Evolutionary conservation across 2,888 invertebrate species (phyloP), one percentile per base, ranked within the genome.

Genomic region (Tortricodes alternella): DNA sequence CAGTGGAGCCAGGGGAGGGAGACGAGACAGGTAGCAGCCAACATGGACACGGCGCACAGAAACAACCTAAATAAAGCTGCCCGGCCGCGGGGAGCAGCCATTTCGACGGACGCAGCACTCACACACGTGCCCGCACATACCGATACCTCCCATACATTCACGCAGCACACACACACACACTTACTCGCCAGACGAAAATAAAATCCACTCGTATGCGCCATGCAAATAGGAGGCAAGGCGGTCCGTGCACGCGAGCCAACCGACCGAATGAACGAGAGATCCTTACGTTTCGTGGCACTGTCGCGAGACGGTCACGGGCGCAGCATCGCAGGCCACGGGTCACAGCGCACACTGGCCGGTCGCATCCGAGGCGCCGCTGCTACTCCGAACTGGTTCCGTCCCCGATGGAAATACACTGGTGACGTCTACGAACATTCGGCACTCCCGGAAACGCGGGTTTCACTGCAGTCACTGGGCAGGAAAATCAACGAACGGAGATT

Each of bases 281-380:
- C 88, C 89, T 90, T 90, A 90, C 89, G 89, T 89, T 89, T 88
- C 82, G 89, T 89, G 85, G 87, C 88, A 87, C 85, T 85, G 84
- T 87, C 80, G 85, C 71, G 76, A 83, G 86, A 88, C 87, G 85
- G 87, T 90, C 89, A 90, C 88, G 88, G 85, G 76, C 83, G 83
- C 86, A 86, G 87, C 89, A 90, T 90, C 83, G 77, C 89, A 84
- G 84, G 85, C 84, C 80, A 79, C 79, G 75, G 83, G 74, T 82
- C 79, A 79, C 80, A 74, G 74, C 74, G 71, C 66, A 73, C 76
- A 69, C 71, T 67, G 76, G 73, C 76, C 74, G 79, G 80, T 82
- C 81, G 82, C 85, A 86, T 87, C 85, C 84, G 77, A 78, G 80
- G 76, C 77, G 73, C 75, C 76, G 78, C 72, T 69, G 73, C 65